phyloP scores from a whole-genome alignment of 2,888 invertebrate genomes.

The Congeria kusceri region DNA sequence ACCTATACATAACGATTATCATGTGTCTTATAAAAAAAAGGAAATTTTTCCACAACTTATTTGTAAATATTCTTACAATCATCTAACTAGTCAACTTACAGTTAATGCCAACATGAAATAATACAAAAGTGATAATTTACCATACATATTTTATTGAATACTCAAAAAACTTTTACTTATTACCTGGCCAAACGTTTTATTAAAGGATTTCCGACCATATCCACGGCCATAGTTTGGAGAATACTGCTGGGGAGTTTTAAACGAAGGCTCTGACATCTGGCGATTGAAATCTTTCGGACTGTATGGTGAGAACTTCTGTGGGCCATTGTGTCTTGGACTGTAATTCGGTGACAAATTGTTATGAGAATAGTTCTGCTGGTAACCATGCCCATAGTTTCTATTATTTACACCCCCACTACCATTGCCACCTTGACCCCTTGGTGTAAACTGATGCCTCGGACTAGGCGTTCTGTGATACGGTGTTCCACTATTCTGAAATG shows the following conservation, averaged over 20 bases:
- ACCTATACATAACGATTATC: neutral
- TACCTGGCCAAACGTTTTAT: constrained; percentile 59
- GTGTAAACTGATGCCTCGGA: constrained; percentile 39
- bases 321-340: neutral
- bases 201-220: constrained; percentile 59
- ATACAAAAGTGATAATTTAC: neutral
- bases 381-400: constrained; percentile 6
- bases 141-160: neutral
- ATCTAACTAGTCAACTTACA: no score
- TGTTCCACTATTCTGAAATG: constrained; percentile 22
- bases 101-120: no score
- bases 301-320: constrained; percentile 12
- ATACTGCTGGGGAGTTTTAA: constrained; percentile 64
- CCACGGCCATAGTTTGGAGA: constrained; percentile 60
- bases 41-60: neutral
- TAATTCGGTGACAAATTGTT: neutral
- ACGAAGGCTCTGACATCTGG: constrained; percentile 48
- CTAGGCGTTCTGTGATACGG: constrained; percentile 35
- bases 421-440: neutral
- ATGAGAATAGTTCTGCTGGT: neutral
- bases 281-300: constrained; percentile 14
- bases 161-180: constrained; percentile 1
- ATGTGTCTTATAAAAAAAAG: neutral
- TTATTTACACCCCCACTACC: neutral
- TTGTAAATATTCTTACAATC: neutral